Evolutionary conservation across 2,113 vertebrate genomes (phyloP).

Genomic region (Excalfactoria chinensis): DNA sequence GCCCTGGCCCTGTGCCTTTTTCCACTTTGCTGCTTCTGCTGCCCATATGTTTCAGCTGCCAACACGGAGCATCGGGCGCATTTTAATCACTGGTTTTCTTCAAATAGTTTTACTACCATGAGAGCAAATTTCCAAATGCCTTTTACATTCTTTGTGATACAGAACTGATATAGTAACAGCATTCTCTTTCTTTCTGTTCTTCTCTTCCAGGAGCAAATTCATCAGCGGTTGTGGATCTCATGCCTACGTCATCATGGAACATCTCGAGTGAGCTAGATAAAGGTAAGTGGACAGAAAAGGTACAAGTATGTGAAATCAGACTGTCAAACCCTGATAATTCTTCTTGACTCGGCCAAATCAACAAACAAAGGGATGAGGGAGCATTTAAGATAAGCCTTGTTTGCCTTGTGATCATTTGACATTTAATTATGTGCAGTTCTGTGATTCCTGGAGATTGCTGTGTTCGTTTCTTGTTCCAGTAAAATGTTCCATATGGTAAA

Average conservation of each 20-base stretch:
- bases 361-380: background rate
- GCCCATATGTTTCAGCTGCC: conserved; percentile 30
- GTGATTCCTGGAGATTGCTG: conserved; percentile 56
- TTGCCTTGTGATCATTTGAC: conserved; percentile 29
- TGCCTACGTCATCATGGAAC: conserved; percentile 90
- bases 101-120: background rate
- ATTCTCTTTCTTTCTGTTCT: conserved; percentile 13
- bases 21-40: conserved; percentile 11
- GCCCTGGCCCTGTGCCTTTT: background rate
- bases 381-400: conserved; percentile 1
- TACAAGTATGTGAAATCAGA: background rate
- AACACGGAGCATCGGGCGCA: background rate
- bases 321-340: background rate
- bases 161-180: conserved; percentile 1
- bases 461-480: conserved; percentile 27
- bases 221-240: conserved; percentile 83
- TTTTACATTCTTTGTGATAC: background rate
- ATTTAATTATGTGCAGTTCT: conserved; percentile 57
- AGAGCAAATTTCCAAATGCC: background rate
- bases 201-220: conserved; percentile 84
- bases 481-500: conserved; percentile 77
- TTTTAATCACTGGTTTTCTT: background rate
- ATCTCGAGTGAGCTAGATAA: conserved; percentile 88
- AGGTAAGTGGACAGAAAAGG: conserved; percentile 59
- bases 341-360: background rate